Evolutionary conservation across 1,140 invertebrate species (phyloP).

Genomic region (Caerostris extrusa): DNA sequence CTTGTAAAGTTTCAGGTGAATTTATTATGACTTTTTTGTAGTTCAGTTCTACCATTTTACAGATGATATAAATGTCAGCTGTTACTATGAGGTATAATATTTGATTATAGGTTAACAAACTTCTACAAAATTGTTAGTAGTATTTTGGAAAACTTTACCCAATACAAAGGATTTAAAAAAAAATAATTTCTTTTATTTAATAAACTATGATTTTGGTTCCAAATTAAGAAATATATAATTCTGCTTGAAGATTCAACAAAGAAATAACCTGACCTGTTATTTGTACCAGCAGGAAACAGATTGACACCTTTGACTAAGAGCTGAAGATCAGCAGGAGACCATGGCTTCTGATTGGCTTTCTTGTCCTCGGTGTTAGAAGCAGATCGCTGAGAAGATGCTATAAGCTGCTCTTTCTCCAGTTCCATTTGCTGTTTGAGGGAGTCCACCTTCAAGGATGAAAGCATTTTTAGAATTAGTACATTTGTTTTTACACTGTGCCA

Average conservation of each 20-base stretch:
- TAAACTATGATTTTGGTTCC: too few relatives aligned
- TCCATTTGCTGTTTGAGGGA: constrained; percentile 89
- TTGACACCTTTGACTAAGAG: constrained; percentile 97
- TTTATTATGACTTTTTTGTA: too few relatives aligned
- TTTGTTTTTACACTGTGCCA: neutral
- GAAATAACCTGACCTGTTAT: constrained; percentile 85
- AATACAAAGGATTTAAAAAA: neutral
- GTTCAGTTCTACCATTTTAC: too few relatives aligned
- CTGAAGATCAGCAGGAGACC: constrained; percentile 91
- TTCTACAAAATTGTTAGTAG: too few relatives aligned
- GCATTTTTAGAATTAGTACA: neutral
- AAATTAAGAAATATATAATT: too few relatives aligned
- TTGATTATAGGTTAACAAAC: too few relatives aligned
- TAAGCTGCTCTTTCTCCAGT: constrained; percentile 85
- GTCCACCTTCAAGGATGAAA: constrained; percentile 83
- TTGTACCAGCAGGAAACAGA: constrained; percentile 97
- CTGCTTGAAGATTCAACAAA: neutral
- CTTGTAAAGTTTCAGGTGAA: too few relatives aligned
- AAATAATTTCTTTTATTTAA: neutral
- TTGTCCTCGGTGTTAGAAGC: constrained; percentile 65
- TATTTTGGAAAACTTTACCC: neutral
- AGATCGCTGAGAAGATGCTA: constrained; percentile 62
- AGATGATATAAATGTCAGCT: too few relatives aligned
- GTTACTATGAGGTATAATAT: too few relatives aligned
- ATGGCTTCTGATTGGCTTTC: constrained; percentile 82